phyloP scores from a whole-genome alignment of 2,888 invertebrate genomes.

The Limnephilus rhombicus region DNA sequence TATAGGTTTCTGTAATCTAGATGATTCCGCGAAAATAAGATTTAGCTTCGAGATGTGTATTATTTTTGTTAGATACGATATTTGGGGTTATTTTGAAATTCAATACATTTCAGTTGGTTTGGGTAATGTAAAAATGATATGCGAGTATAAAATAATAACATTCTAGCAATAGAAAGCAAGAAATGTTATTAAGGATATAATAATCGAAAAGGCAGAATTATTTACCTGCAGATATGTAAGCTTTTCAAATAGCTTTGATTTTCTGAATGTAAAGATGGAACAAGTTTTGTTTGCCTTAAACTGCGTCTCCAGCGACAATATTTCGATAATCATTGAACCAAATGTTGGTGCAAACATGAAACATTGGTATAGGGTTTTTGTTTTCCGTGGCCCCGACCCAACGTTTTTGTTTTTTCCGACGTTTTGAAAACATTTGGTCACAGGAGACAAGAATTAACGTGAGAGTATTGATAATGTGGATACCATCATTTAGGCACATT shows the following conservation, averaged over 20 bases:
- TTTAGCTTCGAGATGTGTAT: background rate
- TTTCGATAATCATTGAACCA: too few relatives aligned
- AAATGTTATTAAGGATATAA: background rate
- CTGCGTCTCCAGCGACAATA: too few relatives aligned
- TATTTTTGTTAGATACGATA: background rate
- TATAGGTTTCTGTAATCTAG: background rate
- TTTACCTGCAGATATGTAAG: background rate
- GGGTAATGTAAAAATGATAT: background rate
- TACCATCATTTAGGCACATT: too few relatives aligned
- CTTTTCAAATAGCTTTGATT: background rate
- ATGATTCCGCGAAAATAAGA: background rate
- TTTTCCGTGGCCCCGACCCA: too few relatives aligned
- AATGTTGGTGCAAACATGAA: too few relatives aligned
- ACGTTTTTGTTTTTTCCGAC: too few relatives aligned
- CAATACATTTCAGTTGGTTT: background rate
- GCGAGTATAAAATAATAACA: too few relatives aligned
- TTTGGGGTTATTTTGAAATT: constrained; percentile 1
- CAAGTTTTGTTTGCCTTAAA: background rate
- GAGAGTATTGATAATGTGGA: too few relatives aligned
- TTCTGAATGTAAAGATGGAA: background rate
- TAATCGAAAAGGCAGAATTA: background rate
- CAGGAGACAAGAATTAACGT: background rate
- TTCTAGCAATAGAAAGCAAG: background rate
- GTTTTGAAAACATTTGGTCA: too few relatives aligned
- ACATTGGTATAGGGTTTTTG: too few relatives aligned